Conservation (phyloP, 2,113 vertebrate species). For the Melanerpes formicivorus region DNA sequence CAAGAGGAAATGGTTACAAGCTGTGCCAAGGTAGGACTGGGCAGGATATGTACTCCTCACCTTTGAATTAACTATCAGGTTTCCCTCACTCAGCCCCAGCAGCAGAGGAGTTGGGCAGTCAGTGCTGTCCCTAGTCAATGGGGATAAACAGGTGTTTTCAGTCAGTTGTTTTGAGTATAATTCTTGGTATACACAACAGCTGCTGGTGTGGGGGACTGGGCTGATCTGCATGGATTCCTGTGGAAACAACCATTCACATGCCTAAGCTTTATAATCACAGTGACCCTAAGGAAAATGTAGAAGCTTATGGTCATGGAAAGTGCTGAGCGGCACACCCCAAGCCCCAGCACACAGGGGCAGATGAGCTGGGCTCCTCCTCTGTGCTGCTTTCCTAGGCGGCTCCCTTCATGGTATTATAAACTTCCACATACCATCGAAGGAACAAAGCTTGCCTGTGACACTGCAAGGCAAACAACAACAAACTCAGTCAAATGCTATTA, state of each 20-base stretch:
- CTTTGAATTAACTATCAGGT: not conserved
- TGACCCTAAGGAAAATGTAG: not conserved
- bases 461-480: not conserved
- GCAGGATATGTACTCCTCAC: too few relatives aligned
- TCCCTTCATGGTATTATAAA: not conserved
- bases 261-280: not conserved
- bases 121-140: not conserved
- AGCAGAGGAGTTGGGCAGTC: not conserved
- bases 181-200: not conserved
- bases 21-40: too few relatives aligned
- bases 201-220: not conserved
- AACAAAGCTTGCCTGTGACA: not conserved
- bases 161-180: not conserved
- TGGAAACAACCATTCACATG: not conserved
- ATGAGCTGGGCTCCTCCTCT: not conserved
- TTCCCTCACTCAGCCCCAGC: not conserved
- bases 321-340: not conserved
- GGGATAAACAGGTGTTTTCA: not conserved
- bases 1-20: too few relatives aligned
- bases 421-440: not conserved
- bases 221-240: not conserved
- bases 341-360: not conserved
- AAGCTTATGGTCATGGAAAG: not conserved
- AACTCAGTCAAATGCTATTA: not conserved
- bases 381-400: not conserved